Evolutionary conservation across 2,797 vertebrate genomes (phyloP).

Genomic region (Acrocephalus scirpaceus): DNA sequence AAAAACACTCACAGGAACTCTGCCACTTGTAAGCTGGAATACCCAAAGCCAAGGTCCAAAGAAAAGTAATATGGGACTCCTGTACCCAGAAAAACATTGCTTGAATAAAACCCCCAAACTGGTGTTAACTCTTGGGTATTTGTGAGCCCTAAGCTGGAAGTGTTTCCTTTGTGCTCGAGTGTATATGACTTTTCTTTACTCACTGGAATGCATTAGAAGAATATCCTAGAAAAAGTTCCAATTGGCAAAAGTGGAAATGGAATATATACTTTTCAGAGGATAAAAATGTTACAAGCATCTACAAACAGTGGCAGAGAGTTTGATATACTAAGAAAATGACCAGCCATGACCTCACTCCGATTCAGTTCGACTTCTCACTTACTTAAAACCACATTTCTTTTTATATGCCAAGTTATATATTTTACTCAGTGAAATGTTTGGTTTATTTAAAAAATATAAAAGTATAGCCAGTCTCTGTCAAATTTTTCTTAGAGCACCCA

Average conservation of each 20-base stretch:
- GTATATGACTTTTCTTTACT: not conserved
- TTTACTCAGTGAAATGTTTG: slow-evolving; percentile 9
- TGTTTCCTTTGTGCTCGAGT: not conserved
- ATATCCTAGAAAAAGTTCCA: not conserved
- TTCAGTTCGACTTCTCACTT: slow-evolving; percentile 27
- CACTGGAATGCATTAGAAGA: not conserved
- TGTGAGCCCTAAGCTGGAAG: not conserved
- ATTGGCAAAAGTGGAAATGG: not conserved
- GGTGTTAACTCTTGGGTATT: not conserved
- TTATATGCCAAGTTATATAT: not conserved
- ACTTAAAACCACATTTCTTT: slow-evolving; percentile 48
- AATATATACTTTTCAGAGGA: slow-evolving; percentile 7
- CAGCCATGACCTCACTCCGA: not conserved
- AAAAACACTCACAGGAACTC: not conserved
- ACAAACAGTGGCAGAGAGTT: not conserved
- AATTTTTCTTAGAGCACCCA: not conserved
- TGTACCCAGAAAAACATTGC: not conserved
- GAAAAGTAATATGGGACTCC: not conserved
- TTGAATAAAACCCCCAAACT: not conserved
- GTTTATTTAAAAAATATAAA: slow-evolving; percentile 23
- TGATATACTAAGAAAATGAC: not conserved
- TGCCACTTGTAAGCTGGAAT: not conserved
- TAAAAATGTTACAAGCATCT: not conserved
- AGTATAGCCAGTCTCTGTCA: not conserved
- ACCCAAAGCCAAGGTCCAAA: not conserved